Evolutionary conservation across 2,888 invertebrate genomes (phyloP), one percentile per base, ranked within the genome.

Genomic region (Aplocera efformata): DNA sequence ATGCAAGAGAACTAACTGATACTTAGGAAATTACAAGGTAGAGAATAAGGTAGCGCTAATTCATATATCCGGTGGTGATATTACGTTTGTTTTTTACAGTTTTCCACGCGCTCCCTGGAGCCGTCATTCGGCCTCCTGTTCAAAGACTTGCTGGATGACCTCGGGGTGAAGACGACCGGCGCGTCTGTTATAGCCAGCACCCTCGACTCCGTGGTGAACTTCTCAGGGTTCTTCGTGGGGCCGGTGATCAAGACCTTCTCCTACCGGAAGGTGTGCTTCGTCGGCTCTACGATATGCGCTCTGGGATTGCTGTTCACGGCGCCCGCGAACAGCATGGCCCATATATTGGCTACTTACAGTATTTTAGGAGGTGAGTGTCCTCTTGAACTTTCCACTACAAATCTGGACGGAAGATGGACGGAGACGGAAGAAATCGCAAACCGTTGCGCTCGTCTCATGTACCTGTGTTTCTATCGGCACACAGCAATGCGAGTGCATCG

Each of bases 111-210:
- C 65, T 93, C 94, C 11, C 89, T 95, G 63, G 95, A 95, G 72
- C 94, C 94, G 36, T 94, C 94, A 1, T 94, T 94, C 64, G 94
- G 94, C 29, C 84, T 94, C 34, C 89, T 94, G n/a, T 94, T 94
- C 70, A 92, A 93, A 58, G 94, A 94, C 71, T 80, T 93, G 23
- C 77, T 94, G 36, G 86, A 88, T 40, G 91, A 92, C 42, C 86
- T 94, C 21, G 86, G 90, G n/a, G 92, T 94, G 31, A 91, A 91
- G 53, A 94, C 94, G 1, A 94, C 94, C 0, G 93, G 94, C 27
- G 92, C 94, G 0, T 92, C 94, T 3, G 78, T 94, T 36, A 94
- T 94, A 58, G 92, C 93, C 80, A 93, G 94, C 74, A 91, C 93
- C 13, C 81, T 94, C 60, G 94, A 94, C 72, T 92, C 93, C 3